A percentile compares a stretch with the other conserved stretches of the same genome.
Evolutionary conservation across 2,888 invertebrate genomes (phyloP).

Genomic region (Cataglyphis albicans): DNA sequence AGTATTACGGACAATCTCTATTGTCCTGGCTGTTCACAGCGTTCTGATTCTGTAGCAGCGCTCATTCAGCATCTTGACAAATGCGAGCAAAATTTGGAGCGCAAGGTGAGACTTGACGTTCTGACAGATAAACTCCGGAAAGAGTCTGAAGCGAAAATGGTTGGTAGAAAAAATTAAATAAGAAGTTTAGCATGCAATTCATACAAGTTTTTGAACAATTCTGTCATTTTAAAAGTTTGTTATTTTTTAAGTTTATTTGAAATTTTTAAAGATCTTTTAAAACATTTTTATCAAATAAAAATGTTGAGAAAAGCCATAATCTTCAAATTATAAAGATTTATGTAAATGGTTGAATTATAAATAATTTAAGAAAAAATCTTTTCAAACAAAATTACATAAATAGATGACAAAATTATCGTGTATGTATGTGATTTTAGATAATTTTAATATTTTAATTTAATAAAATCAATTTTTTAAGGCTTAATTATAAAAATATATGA

Average conservation of each 20-base stretch:
- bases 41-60: conserved; percentile 87
- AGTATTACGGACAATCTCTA: conserved; percentile 88
- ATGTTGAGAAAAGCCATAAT: too few species aligned
- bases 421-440: too few species aligned
- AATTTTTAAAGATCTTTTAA: not conserved
- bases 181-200: not conserved
- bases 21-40: conserved; percentile 88
- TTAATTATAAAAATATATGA: too few species aligned
- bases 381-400: not conserved
- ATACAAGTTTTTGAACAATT: not conserved
- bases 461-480: too few species aligned
- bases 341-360: too few species aligned
- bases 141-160: conserved; percentile 49
- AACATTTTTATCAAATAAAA: too few species aligned
- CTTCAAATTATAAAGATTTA: too few species aligned
- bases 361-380: too few species aligned
- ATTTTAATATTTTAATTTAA: too few species aligned
- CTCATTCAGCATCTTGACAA: conserved; percentile 88
- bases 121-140: conserved; percentile 32
- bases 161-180: conserved; percentile 54
- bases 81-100: conserved; percentile 68
- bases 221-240: not conserved
- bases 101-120: conserved; percentile 63
- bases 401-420: too few species aligned
- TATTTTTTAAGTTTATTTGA: not conserved